phyloP scores from a whole-genome alignment of 37 sponge, comb jelly and placozoan genomes.

The Corticium candelabrum region DNA sequence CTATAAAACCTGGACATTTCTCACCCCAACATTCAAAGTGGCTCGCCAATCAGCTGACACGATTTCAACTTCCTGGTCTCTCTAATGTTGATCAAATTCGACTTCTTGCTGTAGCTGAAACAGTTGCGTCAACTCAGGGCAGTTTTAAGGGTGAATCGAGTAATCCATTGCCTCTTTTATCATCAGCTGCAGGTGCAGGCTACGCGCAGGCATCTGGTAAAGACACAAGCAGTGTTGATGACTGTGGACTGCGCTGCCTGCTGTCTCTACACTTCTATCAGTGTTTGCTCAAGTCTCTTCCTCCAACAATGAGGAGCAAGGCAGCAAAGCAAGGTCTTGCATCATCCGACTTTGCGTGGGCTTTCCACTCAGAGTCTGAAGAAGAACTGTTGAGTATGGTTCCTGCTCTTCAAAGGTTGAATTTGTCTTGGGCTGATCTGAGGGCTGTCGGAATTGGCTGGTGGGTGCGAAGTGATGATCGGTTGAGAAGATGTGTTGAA shows the following conservation, averaged over 20 bases:
- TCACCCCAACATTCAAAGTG: not conserved
- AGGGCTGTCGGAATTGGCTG: slow-evolving; percentile 78
- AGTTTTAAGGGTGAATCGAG: not conserved
- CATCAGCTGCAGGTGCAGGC: slow-evolving; percentile 38
- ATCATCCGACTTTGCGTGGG: slow-evolving; percentile 78
- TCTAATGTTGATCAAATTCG: slow-evolving; percentile 64
- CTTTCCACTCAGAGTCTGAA: slow-evolving; percentile 90
- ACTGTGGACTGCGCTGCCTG: slow-evolving; percentile 85
- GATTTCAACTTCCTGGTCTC: slow-evolving; percentile 54
- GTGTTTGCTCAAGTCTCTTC: slow-evolving; percentile 35
- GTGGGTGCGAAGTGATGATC: slow-evolving; percentile 85
- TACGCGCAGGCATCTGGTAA: not conserved
- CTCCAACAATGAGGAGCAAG: not conserved
- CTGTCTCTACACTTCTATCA: slow-evolving; percentile 52
- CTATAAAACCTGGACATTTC: not conserved
- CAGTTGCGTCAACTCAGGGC: slow-evolving; percentile 47
- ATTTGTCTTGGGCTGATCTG: slow-evolving; percentile 70
- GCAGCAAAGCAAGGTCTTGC: slow-evolving; percentile 23
- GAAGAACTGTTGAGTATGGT: slow-evolving; percentile 61
- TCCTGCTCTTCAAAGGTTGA: slow-evolving; percentile 59
- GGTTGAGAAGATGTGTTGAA: slow-evolving; percentile 61
- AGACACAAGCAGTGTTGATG: slow-evolving; percentile 55
- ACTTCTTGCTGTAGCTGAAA: slow-evolving; percentile 65
- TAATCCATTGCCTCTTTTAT: not conserved
- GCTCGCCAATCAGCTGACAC: not conserved